Percentiles rank a stretch among this genome's conserved stretches.
phyloP scores from a whole-genome alignment of 2,113 vertebrate species.

The Centrocercus urophasianus region DNA sequence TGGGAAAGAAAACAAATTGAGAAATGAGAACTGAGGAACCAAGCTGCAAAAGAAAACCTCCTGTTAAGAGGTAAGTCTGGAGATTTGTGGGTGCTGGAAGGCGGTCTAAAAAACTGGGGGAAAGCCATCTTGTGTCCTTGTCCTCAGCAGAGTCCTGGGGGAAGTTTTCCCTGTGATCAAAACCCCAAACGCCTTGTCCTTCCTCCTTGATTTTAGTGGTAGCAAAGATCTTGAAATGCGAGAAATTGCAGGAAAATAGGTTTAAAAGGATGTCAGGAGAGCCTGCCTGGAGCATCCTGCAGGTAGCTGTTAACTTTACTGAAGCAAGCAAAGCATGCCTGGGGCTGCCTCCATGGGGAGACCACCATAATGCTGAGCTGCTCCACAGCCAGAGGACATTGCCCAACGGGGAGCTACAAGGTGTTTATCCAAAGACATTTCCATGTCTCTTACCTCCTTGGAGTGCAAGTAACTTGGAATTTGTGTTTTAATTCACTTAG shows the following conservation, averaged over 20 bases:
- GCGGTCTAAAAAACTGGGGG: neutral
- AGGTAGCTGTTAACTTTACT: neutral
- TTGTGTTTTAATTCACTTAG: neutral
- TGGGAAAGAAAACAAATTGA: neutral
- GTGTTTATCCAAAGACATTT: neutral
- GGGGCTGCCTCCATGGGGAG: neutral
- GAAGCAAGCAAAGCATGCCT: neutral
- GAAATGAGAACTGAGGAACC: neutral
- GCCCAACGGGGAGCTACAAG: neutral
- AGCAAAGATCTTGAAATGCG: neutral
- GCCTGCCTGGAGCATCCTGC: neutral
- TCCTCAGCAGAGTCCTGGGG: neutral
- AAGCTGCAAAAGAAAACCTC: neutral
- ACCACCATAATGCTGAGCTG: fast-evolving
- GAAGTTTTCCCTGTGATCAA: neutral
- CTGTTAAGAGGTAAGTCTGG: neutral
- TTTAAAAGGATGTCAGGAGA: neutral
- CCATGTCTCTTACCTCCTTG: neutral
- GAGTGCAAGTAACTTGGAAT: neutral
- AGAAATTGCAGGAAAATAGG: neutral
- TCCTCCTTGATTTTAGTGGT: neutral
- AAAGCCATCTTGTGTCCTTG: neutral
- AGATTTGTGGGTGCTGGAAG: neutral
- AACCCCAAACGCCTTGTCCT: neutral
- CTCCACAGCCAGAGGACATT: neutral